phyloP scores from a whole-genome alignment of 2,113 vertebrate genomes.

The Tetraodon nigroviridis region DNA sequence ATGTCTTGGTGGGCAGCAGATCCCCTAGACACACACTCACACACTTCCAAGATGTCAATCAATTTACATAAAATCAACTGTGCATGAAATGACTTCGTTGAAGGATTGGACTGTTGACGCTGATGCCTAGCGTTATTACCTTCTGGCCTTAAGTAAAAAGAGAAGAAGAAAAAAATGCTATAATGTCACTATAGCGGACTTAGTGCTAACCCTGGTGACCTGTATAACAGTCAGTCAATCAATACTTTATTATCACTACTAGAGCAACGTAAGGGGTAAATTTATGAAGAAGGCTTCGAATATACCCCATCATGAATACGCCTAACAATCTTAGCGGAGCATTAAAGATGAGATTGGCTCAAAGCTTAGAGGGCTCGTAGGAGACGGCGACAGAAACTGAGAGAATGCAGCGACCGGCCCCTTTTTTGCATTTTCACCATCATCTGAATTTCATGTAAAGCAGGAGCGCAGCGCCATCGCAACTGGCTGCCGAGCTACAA shows the following conservation, averaged over 20 bases:
- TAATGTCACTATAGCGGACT: slow-evolving; percentile 66
- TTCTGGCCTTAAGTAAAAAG: slow-evolving; percentile 62
- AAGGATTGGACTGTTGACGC: slow-evolving; percentile 69
- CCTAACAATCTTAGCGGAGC: slow-evolving; percentile 34
- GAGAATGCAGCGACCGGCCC: slow-evolving; percentile 14
- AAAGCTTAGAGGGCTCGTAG: slow-evolving; percentile 1
- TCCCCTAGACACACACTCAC: slow-evolving; percentile 15
- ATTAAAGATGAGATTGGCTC: slow-evolving; percentile 37
- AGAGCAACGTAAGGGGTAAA: slow-evolving; percentile 41
- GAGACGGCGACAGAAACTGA: slow-evolving; percentile 9
- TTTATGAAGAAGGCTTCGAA: slow-evolving; percentile 56
- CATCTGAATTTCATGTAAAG: slow-evolving; percentile 59
- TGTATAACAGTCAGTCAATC: slow-evolving; percentile 65
- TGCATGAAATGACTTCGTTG: slow-evolving; percentile 85
- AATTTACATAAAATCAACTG: slow-evolving; percentile 88
- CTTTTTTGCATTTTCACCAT: slow-evolving; percentile 16
- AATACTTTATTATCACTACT: slow-evolving; percentile 64
- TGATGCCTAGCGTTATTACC: slow-evolving; percentile 65
- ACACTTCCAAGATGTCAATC: slow-evolving; percentile 82
- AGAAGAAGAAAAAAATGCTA: slow-evolving; percentile 45
- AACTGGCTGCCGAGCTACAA: slow-evolving; percentile 26
- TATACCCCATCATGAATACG: slow-evolving; percentile 40
- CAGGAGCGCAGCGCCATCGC: slow-evolving; percentile 28
- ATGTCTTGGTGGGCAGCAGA: slow-evolving; percentile 79
- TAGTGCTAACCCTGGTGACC: slow-evolving; percentile 68